phyloP scores from a whole-genome alignment of 2,797 vertebrate genomes.

The Sebastes diploproa region DNA sequence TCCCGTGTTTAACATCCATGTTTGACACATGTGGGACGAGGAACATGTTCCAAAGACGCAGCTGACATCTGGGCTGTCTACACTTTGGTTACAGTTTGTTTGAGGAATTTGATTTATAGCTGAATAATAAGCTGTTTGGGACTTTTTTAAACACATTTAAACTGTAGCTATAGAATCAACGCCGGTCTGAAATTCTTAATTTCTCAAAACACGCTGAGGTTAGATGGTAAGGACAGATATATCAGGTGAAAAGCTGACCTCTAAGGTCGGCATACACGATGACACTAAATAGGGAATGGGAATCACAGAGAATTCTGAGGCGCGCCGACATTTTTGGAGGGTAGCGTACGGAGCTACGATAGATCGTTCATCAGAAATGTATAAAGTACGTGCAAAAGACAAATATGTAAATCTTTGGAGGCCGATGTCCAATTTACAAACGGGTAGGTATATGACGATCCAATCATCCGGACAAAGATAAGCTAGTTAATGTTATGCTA shows the following conservation, averaged over 20 bases:
- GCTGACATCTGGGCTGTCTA: conserved; percentile 34
- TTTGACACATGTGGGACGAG: conserved; percentile 6
- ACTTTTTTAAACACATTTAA: conserved; percentile 3
- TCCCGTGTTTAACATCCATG: neutral
- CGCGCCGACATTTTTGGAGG: neutral
- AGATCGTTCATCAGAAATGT: neutral
- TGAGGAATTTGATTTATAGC: conserved; percentile 29
- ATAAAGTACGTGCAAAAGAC: neutral
- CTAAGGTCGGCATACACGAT: conserved; percentile 1
- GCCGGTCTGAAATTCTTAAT: conserved; percentile 1
- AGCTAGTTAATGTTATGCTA: neutral
- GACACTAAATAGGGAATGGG: conserved; percentile 1
- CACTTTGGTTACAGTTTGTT: conserved; percentile 18
- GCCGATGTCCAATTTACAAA: neutral
- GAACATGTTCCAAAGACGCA: conserved; percentile 36
- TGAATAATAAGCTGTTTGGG: conserved; percentile 17
- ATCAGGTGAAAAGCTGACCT: conserved; percentile 37
- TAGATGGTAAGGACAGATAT: neutral
- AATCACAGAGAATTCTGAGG: neutral
- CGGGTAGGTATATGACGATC: neutral
- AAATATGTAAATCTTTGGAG: neutral
- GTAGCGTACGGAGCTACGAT: neutral
- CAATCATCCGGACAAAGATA: neutral
- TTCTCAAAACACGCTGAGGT: conserved; percentile 4
- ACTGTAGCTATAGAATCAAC: neutral